Conservation (phyloP, 2,113 vertebrate species). For the Pelvicachromis taeniatus region DNA sequence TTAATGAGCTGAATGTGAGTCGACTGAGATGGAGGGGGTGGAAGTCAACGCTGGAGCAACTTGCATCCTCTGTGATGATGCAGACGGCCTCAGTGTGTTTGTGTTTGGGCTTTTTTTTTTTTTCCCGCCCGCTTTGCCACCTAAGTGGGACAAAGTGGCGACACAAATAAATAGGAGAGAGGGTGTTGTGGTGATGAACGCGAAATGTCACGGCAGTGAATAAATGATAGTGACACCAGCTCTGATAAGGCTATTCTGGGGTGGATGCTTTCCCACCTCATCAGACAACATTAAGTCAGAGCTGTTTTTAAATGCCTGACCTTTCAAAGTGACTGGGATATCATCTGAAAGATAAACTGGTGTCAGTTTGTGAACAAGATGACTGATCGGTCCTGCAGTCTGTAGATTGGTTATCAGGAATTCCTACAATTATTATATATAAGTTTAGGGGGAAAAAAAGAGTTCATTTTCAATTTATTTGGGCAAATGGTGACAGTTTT, state of each 20-base stretch:
- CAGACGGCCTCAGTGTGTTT: neutral
- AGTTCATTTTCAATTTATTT: neutral
- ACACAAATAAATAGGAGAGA: neutral
- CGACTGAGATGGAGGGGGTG: neutral
- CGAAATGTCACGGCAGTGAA: constrained; percentile 22
- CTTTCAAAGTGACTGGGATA: constrained; percentile 16
- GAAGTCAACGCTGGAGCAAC: neutral
- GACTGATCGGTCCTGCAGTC: neutral
- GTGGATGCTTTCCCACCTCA: neutral
- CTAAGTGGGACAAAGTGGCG: neutral
- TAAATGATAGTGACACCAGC: constrained; percentile 10
- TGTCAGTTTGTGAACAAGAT: neutral
- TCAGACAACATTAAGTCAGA: constrained; percentile 36
- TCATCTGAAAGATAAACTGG: neutral
- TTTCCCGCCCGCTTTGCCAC: neutral
- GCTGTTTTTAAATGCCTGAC: constrained; percentile 6
- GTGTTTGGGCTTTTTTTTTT: neutral
- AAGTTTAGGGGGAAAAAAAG: neutral
- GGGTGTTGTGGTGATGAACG: neutral
- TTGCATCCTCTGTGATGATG: neutral
- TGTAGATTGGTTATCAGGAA: neutral
- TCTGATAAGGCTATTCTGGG: constrained; percentile 33
- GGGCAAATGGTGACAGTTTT: neutral
- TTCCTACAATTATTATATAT: neutral
- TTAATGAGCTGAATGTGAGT: neutral